phyloP scores from a whole-genome alignment of 1,140 invertebrate genomes.

The Nixonia krombeini region DNA sequence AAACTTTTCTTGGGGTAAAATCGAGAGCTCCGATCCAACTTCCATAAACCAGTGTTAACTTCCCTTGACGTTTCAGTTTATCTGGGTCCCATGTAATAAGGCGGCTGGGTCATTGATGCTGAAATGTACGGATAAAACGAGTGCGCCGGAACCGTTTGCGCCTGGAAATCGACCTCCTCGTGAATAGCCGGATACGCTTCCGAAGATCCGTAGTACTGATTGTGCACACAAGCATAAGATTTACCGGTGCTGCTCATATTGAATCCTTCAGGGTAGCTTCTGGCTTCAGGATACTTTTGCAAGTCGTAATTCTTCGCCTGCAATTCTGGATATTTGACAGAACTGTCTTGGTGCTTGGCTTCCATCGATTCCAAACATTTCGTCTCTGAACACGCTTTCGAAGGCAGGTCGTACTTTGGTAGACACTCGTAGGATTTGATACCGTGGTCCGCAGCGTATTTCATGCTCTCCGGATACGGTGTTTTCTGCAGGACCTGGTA shows the following conservation, averaged over 20 bases:
- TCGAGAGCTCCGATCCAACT: too few species aligned
- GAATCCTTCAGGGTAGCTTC: constrained; percentile 49
- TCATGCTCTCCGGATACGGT: constrained; percentile 37
- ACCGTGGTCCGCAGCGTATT: constrained; percentile 53
- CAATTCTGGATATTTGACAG: constrained; percentile 52
- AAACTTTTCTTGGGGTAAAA: too few species aligned
- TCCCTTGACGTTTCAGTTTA: too few species aligned
- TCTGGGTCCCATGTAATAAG: constrained; percentile 67
- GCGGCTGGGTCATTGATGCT: constrained; percentile 59
- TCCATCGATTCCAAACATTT: constrained; percentile 43
- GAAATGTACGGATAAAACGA: constrained; percentile 67
- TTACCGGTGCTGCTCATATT: constrained; percentile 48
- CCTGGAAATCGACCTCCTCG: constrained; percentile 61
- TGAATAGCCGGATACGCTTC: constrained; percentile 55
- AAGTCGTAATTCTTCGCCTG: constrained; percentile 48
- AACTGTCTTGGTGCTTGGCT: constrained; percentile 31
- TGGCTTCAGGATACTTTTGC: constrained; percentile 57
- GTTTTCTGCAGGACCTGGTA: constrained; percentile 54
- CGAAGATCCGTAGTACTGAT: constrained; percentile 59
- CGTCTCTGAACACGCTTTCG: constrained; percentile 51
- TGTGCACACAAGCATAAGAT: constrained; percentile 59
- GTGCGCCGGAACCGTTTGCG: constrained; percentile 55
- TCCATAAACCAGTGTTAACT: too few species aligned
- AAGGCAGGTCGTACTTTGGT: constrained; percentile 48
- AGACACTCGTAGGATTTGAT: constrained; percentile 44